Base-by-base conservation (phyloP, 64 coral and sea anemone species). In the Stichodactyla mertensii region DNA sequence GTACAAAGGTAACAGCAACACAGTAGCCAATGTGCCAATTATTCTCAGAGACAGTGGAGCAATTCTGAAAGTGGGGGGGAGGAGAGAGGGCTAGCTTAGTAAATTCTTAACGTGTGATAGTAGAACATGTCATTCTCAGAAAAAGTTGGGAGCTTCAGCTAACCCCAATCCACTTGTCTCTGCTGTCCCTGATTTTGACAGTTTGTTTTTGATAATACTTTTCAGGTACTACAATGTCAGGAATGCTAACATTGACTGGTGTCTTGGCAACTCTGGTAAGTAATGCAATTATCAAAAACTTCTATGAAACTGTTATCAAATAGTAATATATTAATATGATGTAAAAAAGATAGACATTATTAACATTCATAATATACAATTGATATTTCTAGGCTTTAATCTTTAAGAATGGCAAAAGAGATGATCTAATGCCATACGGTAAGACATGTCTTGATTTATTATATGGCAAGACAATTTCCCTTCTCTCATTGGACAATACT, bases 391-490 rank as follows among this genome's bases (percentile, higher is more conserved):
- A 99, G 97, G 97, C 97, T 58, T 79, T 99, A 45, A 71, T 99
- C n/a, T 99, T 99, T 80, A 99, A 99, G 55, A 93, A 99, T 95
- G 97, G 97, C 6, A 99, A 99, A 86, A 90, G 97, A 87, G 93
- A 94, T 77, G 97, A 99, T 67, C 79, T 99, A 15, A 87, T 99
- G 60, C 80, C 77, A 24, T 88, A 92, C 90, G 97, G 97, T 99
- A 82, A 93, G 88, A 60, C 20, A 55, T 22, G 3, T 45, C 36
- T 45, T 45, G 36, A 45, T 45, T 45, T 3, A 45, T 45, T 45
- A 45, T 45, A 45, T 45, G 36, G 24, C 10, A 6, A 64, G 9
- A 20, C 15, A 2, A 78, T 26, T 31, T 6, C 71, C 26, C 1
- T 31, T 31, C 28, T 31, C 28, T 31, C 28, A 31, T 31, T 31